Evolutionary conservation across 2,888 invertebrate genomes (phyloP), one percentile per base, ranked within the genome.

Genomic region (Caenorhabditis imperialis): DNA sequence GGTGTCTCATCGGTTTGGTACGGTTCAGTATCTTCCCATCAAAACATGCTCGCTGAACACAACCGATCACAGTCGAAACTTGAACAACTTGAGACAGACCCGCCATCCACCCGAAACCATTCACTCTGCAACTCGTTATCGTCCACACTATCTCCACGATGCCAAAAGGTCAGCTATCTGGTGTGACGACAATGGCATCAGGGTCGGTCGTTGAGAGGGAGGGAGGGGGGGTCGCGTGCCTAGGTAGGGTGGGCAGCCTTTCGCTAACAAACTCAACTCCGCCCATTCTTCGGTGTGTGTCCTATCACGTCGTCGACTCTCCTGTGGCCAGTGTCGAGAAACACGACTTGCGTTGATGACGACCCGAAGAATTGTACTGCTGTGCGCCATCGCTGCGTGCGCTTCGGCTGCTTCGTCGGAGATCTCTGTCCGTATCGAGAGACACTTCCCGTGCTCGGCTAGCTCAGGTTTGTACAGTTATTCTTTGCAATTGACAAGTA

Each of bases 371-470:
- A 42, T 72, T 48, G 58, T 72, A 58, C 60, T 73, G 58, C 57
- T 65, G 42, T 65, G 60, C 42, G 35, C 67, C 45, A 40, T 76
- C 22, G 54, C 53, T 53, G 63, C 53, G 57, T 47, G 47, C 48
- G 42, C 55, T 50, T 54, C 60, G 3, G 72, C 72, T 14, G 70
- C 65, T 44, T 72, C 77, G 6, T 76, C 76, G 44, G 86, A 86
- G 42, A 86, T 86, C 53, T 58, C 74, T 44, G 87, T 87, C 44
- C 75, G 84, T 48, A 86, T 87, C 57, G 86, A 87, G 53, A 61
- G 87, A 65, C 87, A 87, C 58, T 87, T 87, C 58, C 87, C 87
- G 12, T 87, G 87, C 75, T 87, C 87, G 7, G 79, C 84, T 23
- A 79, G 80, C 40, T 84, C 86, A 58, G 86, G 86, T 86, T 44